A percentile compares a stretch with the other conserved stretches of the same genome.
Evolutionary conservation across 1,140 invertebrate species (phyloP).

Genomic region (Maniola jurtina): DNA sequence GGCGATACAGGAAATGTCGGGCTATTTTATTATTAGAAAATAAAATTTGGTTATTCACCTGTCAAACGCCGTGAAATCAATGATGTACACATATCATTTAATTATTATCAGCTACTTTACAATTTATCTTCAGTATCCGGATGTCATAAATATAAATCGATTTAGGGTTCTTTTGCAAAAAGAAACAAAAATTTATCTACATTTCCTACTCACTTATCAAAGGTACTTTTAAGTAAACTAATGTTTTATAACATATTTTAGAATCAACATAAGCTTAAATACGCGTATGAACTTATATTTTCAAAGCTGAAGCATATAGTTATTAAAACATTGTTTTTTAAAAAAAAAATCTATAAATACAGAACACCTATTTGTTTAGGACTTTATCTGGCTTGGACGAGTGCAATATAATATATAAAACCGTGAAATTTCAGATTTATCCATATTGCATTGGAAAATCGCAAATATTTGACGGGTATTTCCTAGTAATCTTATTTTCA

Average conservation of each 20-base stretch:
- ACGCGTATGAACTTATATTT: too few species aligned
- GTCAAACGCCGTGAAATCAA: background rate
- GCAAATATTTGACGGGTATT: background rate
- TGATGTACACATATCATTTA: constrained; percentile 8
- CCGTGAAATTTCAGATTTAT: background rate
- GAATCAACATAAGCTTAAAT: too few species aligned
- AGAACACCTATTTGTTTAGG: background rate
- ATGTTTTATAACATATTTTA: too few species aligned
- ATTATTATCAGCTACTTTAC: constrained; percentile 4
- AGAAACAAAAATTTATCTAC: background rate
- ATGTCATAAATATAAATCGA: background rate
- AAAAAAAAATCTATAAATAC: background rate
- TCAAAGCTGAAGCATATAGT: too few species aligned
- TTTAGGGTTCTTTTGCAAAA: background rate
- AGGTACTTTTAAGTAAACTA: too few species aligned
- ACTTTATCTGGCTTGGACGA: background rate
- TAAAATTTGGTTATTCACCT: background rate
- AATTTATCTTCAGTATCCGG: background rate
- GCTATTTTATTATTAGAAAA: background rate
- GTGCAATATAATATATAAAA: background rate
- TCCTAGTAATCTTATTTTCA: background rate
- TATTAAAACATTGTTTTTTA: too few species aligned
- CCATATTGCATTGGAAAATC: background rate
- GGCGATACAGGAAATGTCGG: too few species aligned
- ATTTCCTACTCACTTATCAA: background rate